Conservation (phyloP, 2,888 invertebrate genomes). For the Argynnis bischoffii region DNA sequence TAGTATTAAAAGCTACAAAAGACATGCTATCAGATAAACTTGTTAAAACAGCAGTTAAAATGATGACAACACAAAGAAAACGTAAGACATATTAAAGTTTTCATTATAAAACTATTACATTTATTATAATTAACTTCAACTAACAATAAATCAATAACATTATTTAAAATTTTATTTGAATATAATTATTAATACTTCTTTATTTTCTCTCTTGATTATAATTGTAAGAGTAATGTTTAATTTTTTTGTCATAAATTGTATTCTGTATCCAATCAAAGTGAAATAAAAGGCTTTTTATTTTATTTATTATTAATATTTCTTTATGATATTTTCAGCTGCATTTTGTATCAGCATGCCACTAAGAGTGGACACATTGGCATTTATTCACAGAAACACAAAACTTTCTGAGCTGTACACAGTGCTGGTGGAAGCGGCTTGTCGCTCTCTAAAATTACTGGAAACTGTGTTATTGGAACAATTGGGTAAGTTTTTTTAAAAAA, state of each 20-base stretch:
- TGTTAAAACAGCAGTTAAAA: constrained; percentile 79
- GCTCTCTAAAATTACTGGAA: constrained; percentile 86
- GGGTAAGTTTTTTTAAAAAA: constrained; percentile 49
- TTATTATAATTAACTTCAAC: too few species aligned
- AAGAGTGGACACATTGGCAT: constrained; percentile 87
- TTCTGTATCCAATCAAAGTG: too few species aligned
- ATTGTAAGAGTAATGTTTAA: background rate
- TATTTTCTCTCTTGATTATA: background rate
- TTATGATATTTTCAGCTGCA: constrained; percentile 57
- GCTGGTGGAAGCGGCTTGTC: constrained; percentile 88
- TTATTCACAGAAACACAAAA: constrained; percentile 85
- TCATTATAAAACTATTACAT: too few species aligned
- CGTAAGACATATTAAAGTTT: constrained; percentile 66
- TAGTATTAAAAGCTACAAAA: constrained; percentile 84
- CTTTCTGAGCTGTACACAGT: constrained; percentile 86
- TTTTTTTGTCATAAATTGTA: too few species aligned
- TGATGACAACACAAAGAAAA: constrained; percentile 84
- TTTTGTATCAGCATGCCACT: constrained; percentile 84
- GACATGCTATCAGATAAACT: constrained; percentile 80
- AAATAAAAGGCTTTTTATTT: too few species aligned
- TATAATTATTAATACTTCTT: too few species aligned
- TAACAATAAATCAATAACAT: too few species aligned
- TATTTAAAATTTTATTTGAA: too few species aligned
- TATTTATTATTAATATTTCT: constrained; percentile 13
- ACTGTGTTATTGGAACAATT: constrained; percentile 83